phyloP scores from a whole-genome alignment of 1,140 invertebrate genomes.

The Phymastichus coffea region DNA sequence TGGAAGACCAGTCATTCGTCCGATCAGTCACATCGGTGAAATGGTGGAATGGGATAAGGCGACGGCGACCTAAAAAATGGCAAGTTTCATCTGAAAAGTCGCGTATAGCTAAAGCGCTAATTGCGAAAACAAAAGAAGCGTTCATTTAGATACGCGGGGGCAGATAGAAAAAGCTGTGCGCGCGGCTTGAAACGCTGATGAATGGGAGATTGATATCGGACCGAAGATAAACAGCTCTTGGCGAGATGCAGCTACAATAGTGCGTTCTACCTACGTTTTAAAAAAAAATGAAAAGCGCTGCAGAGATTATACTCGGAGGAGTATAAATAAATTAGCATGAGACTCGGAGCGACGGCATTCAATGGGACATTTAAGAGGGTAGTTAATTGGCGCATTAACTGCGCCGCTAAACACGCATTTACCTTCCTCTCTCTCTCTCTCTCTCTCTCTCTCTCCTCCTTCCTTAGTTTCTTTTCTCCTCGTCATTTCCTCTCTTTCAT shows the following conservation, averaged over 20 bases:
- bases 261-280: no score
- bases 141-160: background rate
- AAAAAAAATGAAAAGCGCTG: no score
- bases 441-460: background rate
- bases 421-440: background rate
- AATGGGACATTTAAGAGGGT: conserved; percentile 28
- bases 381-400: conserved; percentile 37
- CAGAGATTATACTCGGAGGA: conserved; percentile 10
- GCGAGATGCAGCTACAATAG: background rate
- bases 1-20: no score
- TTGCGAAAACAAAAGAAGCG: background rate
- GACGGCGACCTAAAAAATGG: no score
- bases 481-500: background rate
- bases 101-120: background rate
- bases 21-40: no score
- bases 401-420: conserved; percentile 15
- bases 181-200: background rate
- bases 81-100: no score
- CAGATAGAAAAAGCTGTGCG: background rate
- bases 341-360: conserved; percentile 22
- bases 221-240: background rate
- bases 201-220: conserved; percentile 9
- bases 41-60: no score
- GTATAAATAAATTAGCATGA: conserved; percentile 33
- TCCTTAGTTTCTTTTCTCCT: background rate